Conservation (phyloP, 2,888 invertebrate genomes). For the Caenorhabditis virilis region DNA sequence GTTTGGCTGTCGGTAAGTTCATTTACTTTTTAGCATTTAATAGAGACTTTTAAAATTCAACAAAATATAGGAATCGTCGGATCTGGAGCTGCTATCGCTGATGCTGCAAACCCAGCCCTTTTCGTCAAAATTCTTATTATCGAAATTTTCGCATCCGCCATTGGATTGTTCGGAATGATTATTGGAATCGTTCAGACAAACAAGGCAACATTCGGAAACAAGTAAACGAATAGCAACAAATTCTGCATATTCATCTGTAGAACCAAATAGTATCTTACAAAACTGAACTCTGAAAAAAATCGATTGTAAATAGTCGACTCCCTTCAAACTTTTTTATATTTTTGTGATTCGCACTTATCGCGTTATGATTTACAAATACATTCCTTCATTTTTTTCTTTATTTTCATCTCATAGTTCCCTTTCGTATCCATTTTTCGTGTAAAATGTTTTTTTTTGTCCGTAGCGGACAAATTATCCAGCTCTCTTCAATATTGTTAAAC, state of each 20-base stretch:
- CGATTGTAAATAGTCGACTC: slow-evolving; percentile 25
- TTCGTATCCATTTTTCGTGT: too few relatives aligned
- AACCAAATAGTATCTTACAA: too few relatives aligned
- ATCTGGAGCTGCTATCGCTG: slow-evolving; percentile 94
- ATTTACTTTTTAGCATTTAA: slow-evolving; percentile 3
- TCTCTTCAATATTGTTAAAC: too few relatives aligned
- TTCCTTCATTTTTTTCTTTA: background rate
- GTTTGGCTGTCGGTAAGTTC: slow-evolving; percentile 79
- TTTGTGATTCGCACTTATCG: background rate
- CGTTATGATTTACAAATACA: background rate
- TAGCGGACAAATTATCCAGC: too few relatives aligned
- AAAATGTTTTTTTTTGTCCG: too few relatives aligned
- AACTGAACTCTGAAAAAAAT: background rate
- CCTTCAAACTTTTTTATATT: slow-evolving; percentile 8
- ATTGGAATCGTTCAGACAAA: slow-evolving; percentile 79
- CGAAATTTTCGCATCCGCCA: slow-evolving; percentile 98
- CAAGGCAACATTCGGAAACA: slow-evolving; percentile 56
- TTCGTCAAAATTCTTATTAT: slow-evolving; percentile 98
- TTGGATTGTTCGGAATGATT: slow-evolving; percentile 96
- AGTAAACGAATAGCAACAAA: slow-evolving; percentile 23
- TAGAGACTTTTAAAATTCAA: slow-evolving; percentile 4
- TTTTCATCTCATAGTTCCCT: background rate
- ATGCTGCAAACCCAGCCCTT: slow-evolving; percentile 92
- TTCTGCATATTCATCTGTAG: too few relatives aligned
- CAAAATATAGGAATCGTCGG: slow-evolving; percentile 99